Evolutionary conservation across 2,888 invertebrate genomes (phyloP), one percentile per base, ranked within the genome.

Genomic region (Nomada fucata): DNA sequence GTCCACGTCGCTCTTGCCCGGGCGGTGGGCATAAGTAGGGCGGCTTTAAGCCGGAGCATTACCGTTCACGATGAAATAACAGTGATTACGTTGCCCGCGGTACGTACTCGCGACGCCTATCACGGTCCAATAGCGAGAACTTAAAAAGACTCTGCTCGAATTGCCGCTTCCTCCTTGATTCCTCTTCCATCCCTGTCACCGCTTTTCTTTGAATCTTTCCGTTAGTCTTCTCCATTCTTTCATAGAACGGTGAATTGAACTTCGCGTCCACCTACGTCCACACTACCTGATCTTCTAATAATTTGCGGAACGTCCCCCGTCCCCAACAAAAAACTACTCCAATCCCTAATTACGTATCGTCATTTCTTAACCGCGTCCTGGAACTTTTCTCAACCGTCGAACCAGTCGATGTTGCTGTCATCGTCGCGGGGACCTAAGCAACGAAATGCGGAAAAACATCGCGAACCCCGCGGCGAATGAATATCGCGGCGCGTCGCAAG

Each of bases 21-120:
- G 88, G 90, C 91, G 91, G 91, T 91, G 87, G 90, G 89, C 88
- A 87, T 90, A 92, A 92, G 92, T 92, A 90, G 92, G 91, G 89
- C 91, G 89, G 90, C 90, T 89, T 87, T 86, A 89, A 91, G 91
- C 89, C 87, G 86, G 87, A 87, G 88, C 91, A 92, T 92, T 92
- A 92, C 92, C 89, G 91, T 90, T 87, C 90, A 90, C 90, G 91
- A 92, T 90, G 87, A 91, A 92, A 92, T 92, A 92, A 92, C 92
- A 90, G 89, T 91, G 90, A 92, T 92, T 92, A 92, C 88, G 76
- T 0, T 88, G 88, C 88, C 88, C 87, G 87, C 82, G 88, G 83
- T 85, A 77, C 78, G 86, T 83, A 81, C 87, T 80, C 80, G 84
- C 82, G 78, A 81, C 85, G 82, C 85, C 83, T 88, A 89, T 87